Base-by-base conservation (phyloP, 1,140 invertebrate species). In the Polypedilum vanderplanki region DNA sequence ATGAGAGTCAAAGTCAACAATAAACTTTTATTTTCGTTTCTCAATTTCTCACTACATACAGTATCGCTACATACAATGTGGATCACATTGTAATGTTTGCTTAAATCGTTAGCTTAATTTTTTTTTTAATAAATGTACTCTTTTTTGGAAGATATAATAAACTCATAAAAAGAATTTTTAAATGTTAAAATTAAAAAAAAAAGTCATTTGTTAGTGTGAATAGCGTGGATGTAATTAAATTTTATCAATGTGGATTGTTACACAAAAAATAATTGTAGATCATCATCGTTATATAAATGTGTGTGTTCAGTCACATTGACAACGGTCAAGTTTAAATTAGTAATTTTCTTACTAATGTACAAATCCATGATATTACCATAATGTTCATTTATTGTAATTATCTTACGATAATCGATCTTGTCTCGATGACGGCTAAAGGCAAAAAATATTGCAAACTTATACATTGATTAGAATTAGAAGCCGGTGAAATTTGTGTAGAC, bases 271-370 rank as follows among this genome's bases (percentile, higher is more conserved):
- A 3, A 9, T n/a, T n/a, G 12, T n/a, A n/a, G n/a, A 57, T 57
- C 12, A n/a, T 15, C 46, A 57, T 57, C n/a, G 12, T 12, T 4
- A n/a, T n/a, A n/a, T n/a, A n/a, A n/a, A n/a, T 57, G 46, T 15
- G 10, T 57, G 46, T 33, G 24, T 33, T 33, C 24, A 33, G 24
- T 33, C 24, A 33, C 46, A 57, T 57, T 57, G 46, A 57, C 46
- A 12, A 57, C 46, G 46, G 46, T 57, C 46, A 57, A 57, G 46
- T 57, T 57, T 57, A 57, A 57, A 57, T 57, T n/a, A n/a, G 46
- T 12, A 57, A 15, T 9, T 57, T 3, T n/a, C 3, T 57, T n/a
- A n/a, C 10, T 57, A 1, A 57, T 4, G 9, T n/a, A n/a, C n/a
- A n/a, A n/a, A n/a, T n/a, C n/a, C n/a, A n/a, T n/a, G n/a, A n/a